A percentile compares a stretch with the other conserved stretches of the same genome.
Conservation (phyloP, 1,140 invertebrate species). For the Ctenoplectra terminalis region DNA sequence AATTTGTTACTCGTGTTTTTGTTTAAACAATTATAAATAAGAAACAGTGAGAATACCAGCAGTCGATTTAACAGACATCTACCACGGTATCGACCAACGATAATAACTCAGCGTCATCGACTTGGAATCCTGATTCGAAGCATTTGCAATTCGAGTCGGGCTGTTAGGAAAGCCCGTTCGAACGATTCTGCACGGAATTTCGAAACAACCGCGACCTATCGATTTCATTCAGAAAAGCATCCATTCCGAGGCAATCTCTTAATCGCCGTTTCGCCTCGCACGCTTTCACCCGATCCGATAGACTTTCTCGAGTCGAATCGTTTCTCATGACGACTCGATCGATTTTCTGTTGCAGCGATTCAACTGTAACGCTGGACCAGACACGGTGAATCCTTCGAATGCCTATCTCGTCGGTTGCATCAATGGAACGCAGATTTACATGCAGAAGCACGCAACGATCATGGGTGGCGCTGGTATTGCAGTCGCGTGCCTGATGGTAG, state of each 20-base stretch:
- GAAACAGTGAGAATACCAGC: background rate
- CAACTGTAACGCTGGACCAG: conserved; percentile 85
- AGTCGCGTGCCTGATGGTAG: conserved; percentile 91
- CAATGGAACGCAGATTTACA: conserved; percentile 86
- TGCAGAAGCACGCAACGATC: conserved; percentile 90
- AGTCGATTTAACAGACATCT: conserved; percentile 2
- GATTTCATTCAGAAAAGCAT: conserved; percentile 38
- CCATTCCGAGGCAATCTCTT: conserved; percentile 44
- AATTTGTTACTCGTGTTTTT: background rate
- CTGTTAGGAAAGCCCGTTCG: background rate
- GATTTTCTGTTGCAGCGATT: conserved; percentile 82
- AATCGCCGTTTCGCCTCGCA: conserved; percentile 64
- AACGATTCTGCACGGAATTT: conserved; percentile 8
- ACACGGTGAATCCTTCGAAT: conserved; percentile 83
- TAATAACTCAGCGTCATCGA: background rate
- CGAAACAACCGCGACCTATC: conserved; percentile 22
- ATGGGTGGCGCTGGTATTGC: conserved; percentile 91
- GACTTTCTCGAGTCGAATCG: conserved; percentile 65
- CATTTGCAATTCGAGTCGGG: background rate
- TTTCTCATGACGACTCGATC: conserved; percentile 48
- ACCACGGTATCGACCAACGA: background rate
- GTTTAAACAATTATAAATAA: background rate
- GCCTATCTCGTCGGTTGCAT: conserved; percentile 90
- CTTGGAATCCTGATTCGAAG: background rate
- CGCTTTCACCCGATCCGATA: conserved; percentile 73